Base-by-base conservation (phyloP, 2,113 vertebrate species). In the Caretta caretta region DNA sequence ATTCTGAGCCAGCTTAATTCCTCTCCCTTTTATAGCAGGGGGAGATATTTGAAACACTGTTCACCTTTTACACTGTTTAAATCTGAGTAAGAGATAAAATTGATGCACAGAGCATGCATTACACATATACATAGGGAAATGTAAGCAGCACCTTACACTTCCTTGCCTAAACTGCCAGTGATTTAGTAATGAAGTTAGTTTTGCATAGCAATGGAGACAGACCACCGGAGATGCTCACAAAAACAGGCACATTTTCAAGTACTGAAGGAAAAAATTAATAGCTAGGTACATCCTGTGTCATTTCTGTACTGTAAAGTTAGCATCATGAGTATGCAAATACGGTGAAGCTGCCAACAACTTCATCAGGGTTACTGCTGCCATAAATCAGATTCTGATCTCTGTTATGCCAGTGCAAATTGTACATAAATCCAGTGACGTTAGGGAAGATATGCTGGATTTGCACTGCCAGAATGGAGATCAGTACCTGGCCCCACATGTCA, bases 121-220 rank as follows among this genome's bases (percentile, higher is more conserved):
- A 49, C 12, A 57, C 84, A 80, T 59, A 94, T 84, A 90, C 48
- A 75, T 92, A 80, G 84, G 11, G 87, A 85, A 14, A 89, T 89
- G 54, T 38, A 49, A 57, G 87, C 86, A 56, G 14, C 22, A 93
- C 25, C 56, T 20, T 80, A 54, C n/a, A 83, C 42, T 81, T 84
- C 31, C 84, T 46, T 85, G 62, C 46, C 80, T 90, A 0, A 0
- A 54, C 94, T 96, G 83, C 75, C 78, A 48, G 75, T 57, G 10
- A 85, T 50, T 38, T 62, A 22, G 72, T 91, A 97, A 87, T 49
- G 35, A 82, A 62, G 86, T 82, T 91, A 46, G 31, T 93, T 94
- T 93, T 94, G 93, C 94, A 90, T 35, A 93, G 91, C 93, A 86
- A 91, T 84, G 79, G 93, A 90, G 95, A 94, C 27, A 69, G 90